Percentiles rank a stretch among this genome's conserved stretches.
Conservation (phyloP, 2,113 vertebrate species). For the Scophthalmus maximus region DNA sequence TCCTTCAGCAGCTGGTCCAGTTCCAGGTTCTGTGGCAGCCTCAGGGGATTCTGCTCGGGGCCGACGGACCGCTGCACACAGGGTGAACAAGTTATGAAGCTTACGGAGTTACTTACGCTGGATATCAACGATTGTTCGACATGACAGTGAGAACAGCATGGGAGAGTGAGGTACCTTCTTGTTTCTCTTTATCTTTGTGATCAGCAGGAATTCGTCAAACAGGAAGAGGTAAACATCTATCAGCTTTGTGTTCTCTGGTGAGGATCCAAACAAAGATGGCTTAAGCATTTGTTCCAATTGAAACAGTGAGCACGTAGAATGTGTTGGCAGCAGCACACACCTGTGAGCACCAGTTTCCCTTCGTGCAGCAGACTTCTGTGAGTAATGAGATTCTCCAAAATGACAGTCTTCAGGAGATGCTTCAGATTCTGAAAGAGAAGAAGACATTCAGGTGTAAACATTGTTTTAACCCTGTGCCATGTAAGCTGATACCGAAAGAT, state of each 20-base stretch:
- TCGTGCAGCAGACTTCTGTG: constrained; percentile 88
- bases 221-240: constrained; percentile 90
- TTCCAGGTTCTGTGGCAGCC: constrained; percentile 84
- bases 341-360: constrained; percentile 87
- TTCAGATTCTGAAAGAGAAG: constrained; percentile 85
- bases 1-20: constrained; percentile 89
- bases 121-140: accelerated
- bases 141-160: neutral
- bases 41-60: constrained; percentile 79
- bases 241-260: constrained; percentile 87
- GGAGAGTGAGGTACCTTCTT: constrained; percentile 83
- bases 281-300: neutral
- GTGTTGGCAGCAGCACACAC: constrained; percentile 62
- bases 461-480: neutral
- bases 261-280: constrained; percentile 13
- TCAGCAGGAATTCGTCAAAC: constrained; percentile 91
- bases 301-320: neutral
- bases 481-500: constrained; percentile 3
- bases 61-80: constrained; percentile 78
- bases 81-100: neutral
- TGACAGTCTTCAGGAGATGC: constrained; percentile 87
- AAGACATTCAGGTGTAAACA: neutral
- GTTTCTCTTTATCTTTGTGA: constrained; percentile 90
- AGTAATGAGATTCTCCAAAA: constrained; percentile 88
- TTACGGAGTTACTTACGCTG: neutral